These are phyloP conservation scores for Lepidurus apus DNA, from an alignment of 1,140 invertebrate species.

Conservation along the genomic window DNA sequence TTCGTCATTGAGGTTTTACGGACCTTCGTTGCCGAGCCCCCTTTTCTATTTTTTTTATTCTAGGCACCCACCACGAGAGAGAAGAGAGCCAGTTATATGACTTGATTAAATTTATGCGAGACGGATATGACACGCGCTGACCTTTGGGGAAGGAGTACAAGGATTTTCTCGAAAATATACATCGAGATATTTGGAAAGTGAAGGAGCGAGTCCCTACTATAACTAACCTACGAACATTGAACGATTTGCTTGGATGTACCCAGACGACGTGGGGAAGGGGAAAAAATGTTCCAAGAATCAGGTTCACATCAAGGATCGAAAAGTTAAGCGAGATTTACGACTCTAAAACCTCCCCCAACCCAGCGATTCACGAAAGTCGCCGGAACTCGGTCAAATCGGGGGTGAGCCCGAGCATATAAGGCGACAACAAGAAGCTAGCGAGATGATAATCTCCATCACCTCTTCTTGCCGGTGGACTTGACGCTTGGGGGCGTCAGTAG, in stretches of 20 bases:
- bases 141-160: constrained; percentile 10
- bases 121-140: constrained; percentile 18
- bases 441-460: constrained; percentile 6
- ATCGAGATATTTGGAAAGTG: not conserved
- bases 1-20: not conserved
- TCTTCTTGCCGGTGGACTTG: not conserved
- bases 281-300: not conserved
- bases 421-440: not conserved
- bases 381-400: not conserved
- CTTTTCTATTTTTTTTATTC: not conserved
- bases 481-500: not conserved
- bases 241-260: not conserved
- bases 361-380: not conserved
- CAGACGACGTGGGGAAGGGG: not conserved
- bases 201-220: not conserved
- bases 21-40: not conserved
- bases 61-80: not conserved
- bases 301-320: not conserved
- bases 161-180: not conserved
- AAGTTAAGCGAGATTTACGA: constrained; percentile 19
- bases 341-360: not conserved
- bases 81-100: not conserved
- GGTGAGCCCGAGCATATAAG: not conserved
- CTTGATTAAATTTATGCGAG: constrained; percentile 22
- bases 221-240: not conserved